Evolutionary conservation across 2,888 invertebrate genomes (phyloP).

Genomic region (Himalopsyche kuldschensis): DNA sequence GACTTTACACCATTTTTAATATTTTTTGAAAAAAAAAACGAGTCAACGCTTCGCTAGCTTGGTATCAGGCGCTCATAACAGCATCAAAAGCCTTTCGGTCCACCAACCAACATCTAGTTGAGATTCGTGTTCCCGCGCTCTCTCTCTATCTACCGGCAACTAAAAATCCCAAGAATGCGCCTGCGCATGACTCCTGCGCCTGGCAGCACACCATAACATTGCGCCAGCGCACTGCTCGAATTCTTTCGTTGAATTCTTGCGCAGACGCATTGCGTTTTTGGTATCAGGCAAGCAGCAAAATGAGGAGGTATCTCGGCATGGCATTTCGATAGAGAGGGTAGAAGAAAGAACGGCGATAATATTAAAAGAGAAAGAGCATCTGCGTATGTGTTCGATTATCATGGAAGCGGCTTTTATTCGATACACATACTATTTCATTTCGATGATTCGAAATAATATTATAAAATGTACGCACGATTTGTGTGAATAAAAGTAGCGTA

Average conservation of each 20-base stretch:
- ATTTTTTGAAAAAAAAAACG: background rate
- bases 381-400: background rate
- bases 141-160: constrained; percentile 13
- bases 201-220: background rate
- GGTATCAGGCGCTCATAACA: constrained; percentile 21
- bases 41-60: constrained; percentile 16
- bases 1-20: too few species aligned
- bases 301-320: constrained; percentile 6
- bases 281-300: constrained; percentile 31
- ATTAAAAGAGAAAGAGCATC: background rate
- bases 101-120: background rate
- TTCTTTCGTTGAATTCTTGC: constrained; percentile 30
- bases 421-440: background rate
- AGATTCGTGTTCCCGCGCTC: constrained; percentile 18
- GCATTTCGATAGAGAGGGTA: background rate
- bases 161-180: constrained; percentile 23
- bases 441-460: background rate
- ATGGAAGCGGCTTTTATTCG: background rate
- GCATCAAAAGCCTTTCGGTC: constrained; percentile 5
- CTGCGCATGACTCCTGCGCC: constrained; percentile 20
- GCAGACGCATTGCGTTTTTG: constrained; percentile 33
- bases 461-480: background rate
- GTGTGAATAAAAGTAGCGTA: background rate
- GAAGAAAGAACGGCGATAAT: background rate
- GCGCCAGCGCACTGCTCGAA: constrained; percentile 5